phyloP scores from a whole-genome alignment of 2,797 vertebrate genomes.

The Loriculus beryllinus region DNA sequence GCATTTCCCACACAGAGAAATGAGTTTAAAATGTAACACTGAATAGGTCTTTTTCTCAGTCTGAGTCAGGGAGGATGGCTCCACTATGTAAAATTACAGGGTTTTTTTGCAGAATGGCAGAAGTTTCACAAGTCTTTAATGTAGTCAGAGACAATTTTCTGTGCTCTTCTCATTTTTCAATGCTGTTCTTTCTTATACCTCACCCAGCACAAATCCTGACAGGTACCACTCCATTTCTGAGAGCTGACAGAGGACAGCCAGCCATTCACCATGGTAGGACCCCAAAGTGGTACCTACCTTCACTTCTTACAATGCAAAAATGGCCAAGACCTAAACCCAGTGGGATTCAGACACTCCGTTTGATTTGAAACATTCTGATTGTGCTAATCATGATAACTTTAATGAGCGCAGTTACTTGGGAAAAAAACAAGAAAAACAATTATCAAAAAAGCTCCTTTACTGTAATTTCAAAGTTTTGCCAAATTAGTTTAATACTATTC shows the following conservation, averaged over 20 bases:
- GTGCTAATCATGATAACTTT: not conserved
- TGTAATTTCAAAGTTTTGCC: not conserved
- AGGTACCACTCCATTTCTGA: not conserved
- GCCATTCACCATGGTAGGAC: fast-evolving
- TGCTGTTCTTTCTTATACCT: not conserved
- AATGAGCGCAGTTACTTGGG: not conserved
- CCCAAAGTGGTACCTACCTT: not conserved
- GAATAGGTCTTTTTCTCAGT: slow-evolving; percentile 44
- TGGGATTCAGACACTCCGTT: not conserved
- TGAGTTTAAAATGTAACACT: slow-evolving; percentile 22
- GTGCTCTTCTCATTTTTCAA: not conserved
- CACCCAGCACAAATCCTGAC: not conserved
- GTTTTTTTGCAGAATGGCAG: not conserved
- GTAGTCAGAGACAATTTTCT: not conserved
- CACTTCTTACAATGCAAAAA: not conserved
- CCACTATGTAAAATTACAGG: slow-evolving; percentile 30
- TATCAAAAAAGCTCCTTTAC: not conserved
- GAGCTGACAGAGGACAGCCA: not conserved
- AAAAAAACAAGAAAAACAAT: not conserved
- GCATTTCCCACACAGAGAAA: not conserved
- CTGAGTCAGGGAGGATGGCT: slow-evolving; percentile 30
- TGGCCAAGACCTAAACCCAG: not conserved
- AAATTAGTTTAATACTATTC: not conserved
- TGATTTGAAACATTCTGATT: not conserved
- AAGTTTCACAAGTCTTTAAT: slow-evolving; percentile 33